Base-by-base conservation (phyloP, 2,797 vertebrate genomes). In the Gobio occitaniae region DNA sequence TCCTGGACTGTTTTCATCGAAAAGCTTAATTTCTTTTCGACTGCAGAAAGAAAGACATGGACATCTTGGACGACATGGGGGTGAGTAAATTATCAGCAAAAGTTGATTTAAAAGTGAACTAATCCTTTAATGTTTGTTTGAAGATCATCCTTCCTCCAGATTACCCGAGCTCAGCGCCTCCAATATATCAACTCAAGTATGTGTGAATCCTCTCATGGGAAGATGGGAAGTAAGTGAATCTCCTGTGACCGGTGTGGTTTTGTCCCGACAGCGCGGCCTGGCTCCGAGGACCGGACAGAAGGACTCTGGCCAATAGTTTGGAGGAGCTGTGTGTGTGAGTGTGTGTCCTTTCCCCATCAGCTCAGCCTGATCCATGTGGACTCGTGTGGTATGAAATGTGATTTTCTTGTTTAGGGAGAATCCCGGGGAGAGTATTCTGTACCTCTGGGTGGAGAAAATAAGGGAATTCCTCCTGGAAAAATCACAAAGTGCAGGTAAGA, bases 101-200 rank as follows among this genome's bases (percentile, higher is more conserved):
- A 25, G 25, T 1, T 25, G 25, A 25, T 25, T 25, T 25, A 25
- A 25, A 25, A 25, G 25, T 25, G 25, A 25, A 25, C 25, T 25
- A 25, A 25, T 25, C 25, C 25, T 25, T 80, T 3, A 32, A 38
- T 76, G 4, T 78, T 4, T 63, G 61, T 72, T 88, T 86, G 89
- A 89, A 96, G 96, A 97, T 98, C 86, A 96, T 97, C 91, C 94
- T 99, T 68, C 98, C 97, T 0, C 91, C 92, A 84, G 97, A 97
- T 90, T 99, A 99, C 91, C 98, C 98, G 69, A 92, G 94, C 68
- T 63, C 94, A 82, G 96, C 97, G 5, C 97, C 98, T n/a, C 98
- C 98, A 71, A 94, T 98, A 91, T 99, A 99, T 93, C 98, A 98
- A 48, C 94, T 99, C 85, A 99, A 99, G 98, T 99, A 95, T 95